Evolutionary conservation across 2,888 invertebrate genomes (phyloP).

Genomic region (Julus scandinavius): DNA sequence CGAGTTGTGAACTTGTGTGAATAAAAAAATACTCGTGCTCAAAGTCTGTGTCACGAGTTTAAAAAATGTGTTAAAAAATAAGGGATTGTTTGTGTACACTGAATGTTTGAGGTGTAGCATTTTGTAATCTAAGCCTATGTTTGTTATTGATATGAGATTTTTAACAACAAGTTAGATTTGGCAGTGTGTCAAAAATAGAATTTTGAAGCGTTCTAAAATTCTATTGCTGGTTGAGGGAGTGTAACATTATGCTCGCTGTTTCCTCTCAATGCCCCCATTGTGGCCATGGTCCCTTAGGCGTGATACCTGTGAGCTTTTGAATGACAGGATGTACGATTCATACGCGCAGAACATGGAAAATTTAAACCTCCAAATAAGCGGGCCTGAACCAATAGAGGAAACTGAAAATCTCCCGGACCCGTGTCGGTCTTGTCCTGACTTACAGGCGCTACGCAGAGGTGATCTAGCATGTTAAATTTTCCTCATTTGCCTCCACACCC

Average conservation of each 20-base stretch:
- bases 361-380: slow-evolving; percentile 12
- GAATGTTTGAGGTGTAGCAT: neutral
- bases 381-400: slow-evolving; percentile 1
- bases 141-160: slow-evolving; percentile 8
- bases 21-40: neutral
- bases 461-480: neutral
- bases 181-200: slow-evolving; percentile 11
- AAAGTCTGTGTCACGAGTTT: neutral
- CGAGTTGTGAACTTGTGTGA: neutral
- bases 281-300: slow-evolving; percentile 51
- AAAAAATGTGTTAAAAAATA: no score
- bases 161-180: slow-evolving; percentile 21
- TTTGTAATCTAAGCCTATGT: neutral
- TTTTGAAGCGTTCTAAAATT: neutral
- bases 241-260: neutral
- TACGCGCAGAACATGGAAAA: slow-evolving; percentile 23
- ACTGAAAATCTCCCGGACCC: slow-evolving; percentile 6
- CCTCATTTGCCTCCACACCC: neutral
- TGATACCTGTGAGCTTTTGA: slow-evolving; percentile 51
- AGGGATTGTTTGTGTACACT: slow-evolving; percentile 18
- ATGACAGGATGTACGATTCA: slow-evolving; percentile 50
- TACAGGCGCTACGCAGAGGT: slow-evolving; percentile 11
- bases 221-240: neutral
- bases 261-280: slow-evolving; percentile 45
- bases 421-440: slow-evolving; percentile 18